phyloP scores from a whole-genome alignment of 1,140 invertebrate species.

The Tetranychus urticae region DNA sequence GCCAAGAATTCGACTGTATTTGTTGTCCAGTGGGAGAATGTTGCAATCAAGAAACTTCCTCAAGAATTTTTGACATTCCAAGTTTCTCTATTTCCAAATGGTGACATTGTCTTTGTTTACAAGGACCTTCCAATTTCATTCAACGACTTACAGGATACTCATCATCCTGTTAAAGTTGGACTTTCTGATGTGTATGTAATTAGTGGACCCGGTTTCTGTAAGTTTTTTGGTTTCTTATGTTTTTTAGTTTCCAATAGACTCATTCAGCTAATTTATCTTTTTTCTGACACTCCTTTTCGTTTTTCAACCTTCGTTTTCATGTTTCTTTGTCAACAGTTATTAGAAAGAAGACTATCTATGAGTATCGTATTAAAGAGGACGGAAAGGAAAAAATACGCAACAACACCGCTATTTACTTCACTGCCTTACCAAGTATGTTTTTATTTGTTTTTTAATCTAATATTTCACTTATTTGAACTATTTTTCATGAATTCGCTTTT shows the following conservation, averaged over 20 bases:
- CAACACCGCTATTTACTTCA: conserved; percentile 34
- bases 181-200: conserved; percentile 90
- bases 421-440: conserved; percentile 11
- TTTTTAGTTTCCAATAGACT: background rate
- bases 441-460: too few species aligned
- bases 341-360: conserved; percentile 74
- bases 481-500: too few species aligned
- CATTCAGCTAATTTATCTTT: background rate
- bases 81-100: conserved; percentile 44
- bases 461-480: too few species aligned
- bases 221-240: conserved; percentile 21
- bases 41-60: conserved; percentile 43
- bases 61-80: conserved; percentile 53
- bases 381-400: conserved; percentile 45
- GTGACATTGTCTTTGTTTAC: conserved; percentile 81
- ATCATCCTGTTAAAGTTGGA: conserved; percentile 87
- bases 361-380: conserved; percentile 75
- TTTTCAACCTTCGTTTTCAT: background rate
- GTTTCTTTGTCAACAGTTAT: conserved; percentile 34
- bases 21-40: conserved; percentile 77
- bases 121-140: conserved; percentile 48
- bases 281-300: background rate
- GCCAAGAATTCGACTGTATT: conserved; percentile 63
- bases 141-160: conserved; percentile 42
- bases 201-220: conserved; percentile 57